Evolutionary conservation across 1,140 invertebrate genomes (phyloP), one percentile per base, ranked within the genome.

Genomic region (Bombyx mori): DNA sequence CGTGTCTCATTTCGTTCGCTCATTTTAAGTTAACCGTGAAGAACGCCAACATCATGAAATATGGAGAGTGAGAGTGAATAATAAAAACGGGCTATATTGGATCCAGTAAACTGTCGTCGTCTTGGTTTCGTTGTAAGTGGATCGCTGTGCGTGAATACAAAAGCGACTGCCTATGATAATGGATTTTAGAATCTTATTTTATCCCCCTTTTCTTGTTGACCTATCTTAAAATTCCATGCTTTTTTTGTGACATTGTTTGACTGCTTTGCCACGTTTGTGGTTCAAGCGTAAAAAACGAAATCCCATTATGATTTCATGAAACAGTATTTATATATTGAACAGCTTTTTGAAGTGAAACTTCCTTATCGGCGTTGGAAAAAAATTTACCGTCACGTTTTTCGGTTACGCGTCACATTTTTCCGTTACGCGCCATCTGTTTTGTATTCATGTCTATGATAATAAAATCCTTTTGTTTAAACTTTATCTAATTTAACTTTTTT

Each of bases 51-150:
- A 52, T 66, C 63, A 64, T 73, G 63, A 70, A 70, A 69, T 73
- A 71, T 70, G 69, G 61, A 73, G 61, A 54, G 44, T 57, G 66
- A 62, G 61, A 56, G 57, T 75, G 73, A 73, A 75, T 75, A 73
- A 73, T 75, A 75, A 75, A 75, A 68, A 70, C 62, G 54, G 50
- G 53, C 51, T 60, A 67, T 69, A 74, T 74, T 74, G 66, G 69
- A 74, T 69, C 61, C 60, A 45, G 65, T 65, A 59, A 63, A 61
- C 57, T 68, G 68, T 68, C 69, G 60, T 63, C 65, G 63, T 63
- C 57, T 50, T 61, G 62, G 61, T 64, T 57, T 57, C 56, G 47
- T 47, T 52, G 57, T 69, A 69, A 69, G 69, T 69, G 65, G 69
- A 69, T 72, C 63, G 54, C 44, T 61, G 54, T 61, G 45, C 12